These are phyloP conservation scores for Buceros bicornis DNA, from an alignment of 2,797 vertebrate genomes.

Conservation along the genomic window DNA sequence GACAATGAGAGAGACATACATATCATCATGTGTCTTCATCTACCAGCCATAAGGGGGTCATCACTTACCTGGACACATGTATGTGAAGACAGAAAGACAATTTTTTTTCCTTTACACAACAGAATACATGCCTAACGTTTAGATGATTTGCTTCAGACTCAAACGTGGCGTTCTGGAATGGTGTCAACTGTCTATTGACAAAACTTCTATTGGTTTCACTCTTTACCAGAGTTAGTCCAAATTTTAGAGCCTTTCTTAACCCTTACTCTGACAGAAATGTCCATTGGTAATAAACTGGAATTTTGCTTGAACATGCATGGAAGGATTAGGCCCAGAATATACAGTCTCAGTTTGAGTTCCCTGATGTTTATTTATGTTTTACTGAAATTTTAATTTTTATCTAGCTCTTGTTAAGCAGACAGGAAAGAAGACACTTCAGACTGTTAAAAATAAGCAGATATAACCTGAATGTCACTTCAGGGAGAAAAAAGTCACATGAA, in stretches of 20 bases:
- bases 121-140: not conserved
- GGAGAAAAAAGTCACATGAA: not conserved
- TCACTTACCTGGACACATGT: rapidly evolving
- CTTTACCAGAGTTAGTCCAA: not conserved
- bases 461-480: not conserved
- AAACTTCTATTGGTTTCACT: not conserved
- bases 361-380: not conserved
- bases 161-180: not conserved
- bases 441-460: not conserved
- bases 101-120: not conserved
- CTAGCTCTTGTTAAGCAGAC: not conserved
- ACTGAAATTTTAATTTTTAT: not conserved
- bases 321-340: not conserved
- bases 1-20: not conserved
- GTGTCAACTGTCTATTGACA: not conserved
- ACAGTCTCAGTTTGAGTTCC: not conserved
- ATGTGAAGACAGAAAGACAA: not conserved
- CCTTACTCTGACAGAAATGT: not conserved
- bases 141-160: not conserved
- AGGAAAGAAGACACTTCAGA: not conserved
- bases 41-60: not conserved
- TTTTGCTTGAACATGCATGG: not conserved
- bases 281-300: not conserved
- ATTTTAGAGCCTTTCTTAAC: not conserved
- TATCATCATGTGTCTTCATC: not conserved